A percentile compares a stretch with the other conserved stretches of the same genome.
Evolutionary conservation across 2,113 vertebrate genomes (phyloP).

Genomic region (Entomyzon cyanotis): DNA sequence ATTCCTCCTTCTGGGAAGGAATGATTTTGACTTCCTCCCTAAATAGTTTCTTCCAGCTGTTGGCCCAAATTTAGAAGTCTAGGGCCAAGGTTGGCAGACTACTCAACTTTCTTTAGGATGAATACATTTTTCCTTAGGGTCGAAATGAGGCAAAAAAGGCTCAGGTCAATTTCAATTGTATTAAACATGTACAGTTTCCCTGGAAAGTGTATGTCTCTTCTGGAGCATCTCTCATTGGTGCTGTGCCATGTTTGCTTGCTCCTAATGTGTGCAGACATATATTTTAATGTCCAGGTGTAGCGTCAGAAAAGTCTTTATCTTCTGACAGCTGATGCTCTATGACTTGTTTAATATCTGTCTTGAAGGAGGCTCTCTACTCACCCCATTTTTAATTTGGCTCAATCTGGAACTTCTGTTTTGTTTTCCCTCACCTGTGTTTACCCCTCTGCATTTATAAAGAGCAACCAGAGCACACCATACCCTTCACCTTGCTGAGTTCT

Average conservation of each 20-base stretch:
- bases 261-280: not conserved
- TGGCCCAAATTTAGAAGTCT: not conserved
- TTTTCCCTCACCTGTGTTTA: not conserved
- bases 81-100: accelerated
- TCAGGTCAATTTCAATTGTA: not conserved
- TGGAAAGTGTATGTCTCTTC: not conserved
- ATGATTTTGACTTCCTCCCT: not conserved
- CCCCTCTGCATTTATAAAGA: not conserved
- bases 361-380: not conserved
- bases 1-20: not conserved
- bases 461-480: not conserved
- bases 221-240: not conserved
- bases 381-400: not conserved
- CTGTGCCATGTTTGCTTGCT: not conserved
- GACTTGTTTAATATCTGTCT: not conserved
- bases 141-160: not conserved
- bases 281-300: not conserved
- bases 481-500: not conserved
- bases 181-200: not conserved
- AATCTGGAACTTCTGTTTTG: not conserved
- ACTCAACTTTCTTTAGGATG: not conserved
- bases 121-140: not conserved
- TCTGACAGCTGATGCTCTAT: not conserved
- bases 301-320: not conserved
- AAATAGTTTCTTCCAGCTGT: not conserved